phyloP scores from a whole-genome alignment of 2,797 vertebrate genomes.

The Syngnathus acus region DNA sequence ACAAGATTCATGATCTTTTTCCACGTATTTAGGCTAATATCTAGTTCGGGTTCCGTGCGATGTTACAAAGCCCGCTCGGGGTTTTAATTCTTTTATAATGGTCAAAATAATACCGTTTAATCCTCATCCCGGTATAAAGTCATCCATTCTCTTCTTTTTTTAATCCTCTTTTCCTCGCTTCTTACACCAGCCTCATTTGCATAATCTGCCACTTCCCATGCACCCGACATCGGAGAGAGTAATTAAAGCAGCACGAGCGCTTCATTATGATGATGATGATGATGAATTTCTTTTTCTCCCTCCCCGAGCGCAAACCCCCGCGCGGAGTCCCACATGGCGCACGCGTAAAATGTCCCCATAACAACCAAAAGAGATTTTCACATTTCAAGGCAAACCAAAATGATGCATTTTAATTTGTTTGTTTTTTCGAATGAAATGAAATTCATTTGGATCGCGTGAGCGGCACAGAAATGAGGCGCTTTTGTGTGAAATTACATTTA shows the following conservation, averaged over 20 bases:
- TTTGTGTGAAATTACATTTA: not conserved
- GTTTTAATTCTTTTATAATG: not conserved
- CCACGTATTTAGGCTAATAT: too few relatives aligned
- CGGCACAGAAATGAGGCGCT: not conserved
- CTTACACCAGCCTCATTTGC: conserved; percentile 73
- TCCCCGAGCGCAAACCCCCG: conserved; percentile 30
- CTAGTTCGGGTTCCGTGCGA: not conserved
- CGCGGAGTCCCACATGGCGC: conserved; percentile 27
- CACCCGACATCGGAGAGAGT: conserved; percentile 77
- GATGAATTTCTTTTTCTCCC: conserved; percentile 57
- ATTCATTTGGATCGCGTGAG: not conserved
- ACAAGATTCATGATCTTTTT: not conserved
- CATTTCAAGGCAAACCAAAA: not conserved
- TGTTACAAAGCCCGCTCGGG: not conserved
- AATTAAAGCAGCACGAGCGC: conserved; percentile 90
- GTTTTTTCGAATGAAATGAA: not conserved
- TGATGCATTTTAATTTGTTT: not conserved
- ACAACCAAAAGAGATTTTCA: not conserved
- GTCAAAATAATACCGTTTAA: not conserved
- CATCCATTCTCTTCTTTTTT: conserved; percentile 1
- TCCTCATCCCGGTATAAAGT: not conserved
- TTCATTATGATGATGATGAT: conserved; percentile 56
- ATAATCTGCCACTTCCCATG: conserved; percentile 87
- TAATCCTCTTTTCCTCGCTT: not conserved
- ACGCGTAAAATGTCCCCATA: not conserved